phyloP scores from a whole-genome alignment of 2,888 invertebrate species.

The Drosophila greeni region DNA sequence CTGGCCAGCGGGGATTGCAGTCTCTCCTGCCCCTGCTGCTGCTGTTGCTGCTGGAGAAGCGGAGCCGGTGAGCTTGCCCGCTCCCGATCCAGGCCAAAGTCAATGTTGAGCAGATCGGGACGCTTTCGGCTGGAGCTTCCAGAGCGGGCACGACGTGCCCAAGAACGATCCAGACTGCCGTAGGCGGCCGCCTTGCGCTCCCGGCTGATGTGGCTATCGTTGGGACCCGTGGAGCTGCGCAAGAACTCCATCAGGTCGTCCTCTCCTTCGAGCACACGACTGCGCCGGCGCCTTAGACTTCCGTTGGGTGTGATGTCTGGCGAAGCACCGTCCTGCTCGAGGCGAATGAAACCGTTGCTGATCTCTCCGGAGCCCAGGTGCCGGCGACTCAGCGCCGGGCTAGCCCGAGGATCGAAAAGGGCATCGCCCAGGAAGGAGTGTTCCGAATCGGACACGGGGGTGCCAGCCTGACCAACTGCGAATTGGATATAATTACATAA shows the following conservation, averaged over 20 bases:
- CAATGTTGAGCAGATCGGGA: slow-evolving; percentile 87
- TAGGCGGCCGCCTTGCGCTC: slow-evolving; percentile 84
- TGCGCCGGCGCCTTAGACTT: slow-evolving; percentile 88
- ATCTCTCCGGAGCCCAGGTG: slow-evolving; percentile 82
- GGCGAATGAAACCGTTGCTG: slow-evolving; percentile 67
- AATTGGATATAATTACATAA: neutral
- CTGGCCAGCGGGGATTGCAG: slow-evolving; percentile 78
- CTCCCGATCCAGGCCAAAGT: slow-evolving; percentile 86
- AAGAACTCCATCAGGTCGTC: slow-evolving; percentile 94
- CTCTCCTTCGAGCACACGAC: slow-evolving; percentile 89
- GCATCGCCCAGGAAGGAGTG: slow-evolving; percentile 87
- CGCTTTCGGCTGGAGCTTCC: slow-evolving; percentile 86
- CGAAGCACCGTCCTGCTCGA: slow-evolving; percentile 76
- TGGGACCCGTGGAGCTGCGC: slow-evolving; percentile 87
- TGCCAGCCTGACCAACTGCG: slow-evolving; percentile 84
- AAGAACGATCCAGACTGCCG: slow-evolving; percentile 93
- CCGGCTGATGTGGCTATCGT: slow-evolving; percentile 81
- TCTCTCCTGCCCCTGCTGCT: slow-evolving; percentile 78
- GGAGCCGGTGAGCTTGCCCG: slow-evolving; percentile 85
- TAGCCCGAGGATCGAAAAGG: slow-evolving; percentile 86
- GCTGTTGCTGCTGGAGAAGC: slow-evolving; percentile 66
- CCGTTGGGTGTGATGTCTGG: slow-evolving; percentile 93
- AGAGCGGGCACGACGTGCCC: slow-evolving; percentile 87
- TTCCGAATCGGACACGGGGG: slow-evolving; percentile 86
- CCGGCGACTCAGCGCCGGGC: slow-evolving; percentile 84